Evolutionary conservation across 2,888 invertebrate species (phyloP).

Genomic region (Anagyrus pseudococci): DNA sequence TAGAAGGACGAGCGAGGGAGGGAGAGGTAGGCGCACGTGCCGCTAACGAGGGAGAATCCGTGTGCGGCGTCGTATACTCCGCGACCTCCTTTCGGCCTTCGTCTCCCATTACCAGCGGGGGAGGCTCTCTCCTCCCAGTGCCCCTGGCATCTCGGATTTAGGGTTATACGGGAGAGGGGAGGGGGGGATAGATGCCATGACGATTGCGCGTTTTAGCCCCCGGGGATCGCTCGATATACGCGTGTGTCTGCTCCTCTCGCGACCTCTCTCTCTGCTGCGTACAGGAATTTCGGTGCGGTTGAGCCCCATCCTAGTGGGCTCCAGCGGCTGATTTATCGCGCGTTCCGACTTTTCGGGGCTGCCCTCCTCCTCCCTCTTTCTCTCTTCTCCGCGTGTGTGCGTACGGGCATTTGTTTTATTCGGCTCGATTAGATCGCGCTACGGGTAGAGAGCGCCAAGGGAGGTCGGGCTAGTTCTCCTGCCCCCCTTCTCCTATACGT

Average conservation of each 20-base stretch:
- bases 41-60: slow-evolving; percentile 23
- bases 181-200: slow-evolving; percentile 6
- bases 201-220: slow-evolving; percentile 3
- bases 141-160: slow-evolving; percentile 1
- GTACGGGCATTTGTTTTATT: no score
- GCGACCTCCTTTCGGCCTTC: neutral
- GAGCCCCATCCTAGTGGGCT: no score
- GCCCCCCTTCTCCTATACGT: no score
- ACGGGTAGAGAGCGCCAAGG: no score
- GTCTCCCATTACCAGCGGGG: neutral
- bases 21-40: slow-evolving; percentile 27
- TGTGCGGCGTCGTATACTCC: neutral
- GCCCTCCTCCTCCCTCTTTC: neutral
- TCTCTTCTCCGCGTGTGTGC: neutral
- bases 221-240: neutral
- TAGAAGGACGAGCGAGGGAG: slow-evolving; percentile 18
- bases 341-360: no score
- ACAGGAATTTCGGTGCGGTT: neutral
- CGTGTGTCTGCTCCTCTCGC: neutral
- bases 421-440: no score
- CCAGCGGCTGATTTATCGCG: no score
- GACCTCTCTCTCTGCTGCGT: neutral
- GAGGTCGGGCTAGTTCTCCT: slow-evolving; percentile 9
- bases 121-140: no score
- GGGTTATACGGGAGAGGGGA: slow-evolving; percentile 9